These are phyloP conservation scores for Lamellibrachia satsuma DNA, from an alignment of 2,888 invertebrate genomes.

Conservation along the genomic window DNA sequence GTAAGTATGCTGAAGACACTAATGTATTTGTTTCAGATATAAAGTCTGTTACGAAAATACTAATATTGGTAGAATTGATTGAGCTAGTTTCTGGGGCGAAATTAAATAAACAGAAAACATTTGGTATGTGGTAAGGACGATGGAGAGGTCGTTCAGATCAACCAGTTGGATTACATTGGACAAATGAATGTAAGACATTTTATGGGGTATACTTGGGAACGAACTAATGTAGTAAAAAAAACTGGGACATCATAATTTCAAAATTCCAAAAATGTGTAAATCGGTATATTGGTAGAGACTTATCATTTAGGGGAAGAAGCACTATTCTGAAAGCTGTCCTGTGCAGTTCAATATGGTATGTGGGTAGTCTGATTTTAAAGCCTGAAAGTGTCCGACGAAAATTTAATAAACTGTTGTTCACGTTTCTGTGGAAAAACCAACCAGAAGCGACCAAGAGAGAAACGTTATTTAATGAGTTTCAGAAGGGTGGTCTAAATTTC, in stretches of 20 bases:
- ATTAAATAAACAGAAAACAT: conserved; percentile 22
- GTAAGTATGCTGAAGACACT: neutral
- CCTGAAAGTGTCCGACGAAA: neutral
- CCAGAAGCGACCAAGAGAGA: neutral
- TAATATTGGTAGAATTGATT: neutral
- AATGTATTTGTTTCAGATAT: neutral
- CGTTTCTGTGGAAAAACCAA: neutral
- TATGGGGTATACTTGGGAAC: neutral
- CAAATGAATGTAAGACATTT: neutral
- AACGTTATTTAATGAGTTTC: neutral
- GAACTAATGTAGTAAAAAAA: neutral
- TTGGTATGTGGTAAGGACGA: conserved; percentile 26
- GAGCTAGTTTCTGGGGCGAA: neutral
- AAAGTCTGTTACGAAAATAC: neutral
- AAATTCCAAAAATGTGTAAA: conserved; percentile 21
- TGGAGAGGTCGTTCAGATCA: neutral
- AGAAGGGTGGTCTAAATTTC: neutral
- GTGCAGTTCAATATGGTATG: neutral
- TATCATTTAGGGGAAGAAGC: conserved; percentile 24
- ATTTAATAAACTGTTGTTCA: neutral
- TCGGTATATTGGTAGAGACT: neutral
- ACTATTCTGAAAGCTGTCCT: neutral
- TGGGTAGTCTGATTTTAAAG: neutral
- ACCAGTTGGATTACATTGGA: neutral
- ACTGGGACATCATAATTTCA: neutral